These are phyloP conservation scores for Chaitophorus viminalis DNA, from an alignment of 2,888 invertebrate species.

Conservation along the genomic window DNA sequence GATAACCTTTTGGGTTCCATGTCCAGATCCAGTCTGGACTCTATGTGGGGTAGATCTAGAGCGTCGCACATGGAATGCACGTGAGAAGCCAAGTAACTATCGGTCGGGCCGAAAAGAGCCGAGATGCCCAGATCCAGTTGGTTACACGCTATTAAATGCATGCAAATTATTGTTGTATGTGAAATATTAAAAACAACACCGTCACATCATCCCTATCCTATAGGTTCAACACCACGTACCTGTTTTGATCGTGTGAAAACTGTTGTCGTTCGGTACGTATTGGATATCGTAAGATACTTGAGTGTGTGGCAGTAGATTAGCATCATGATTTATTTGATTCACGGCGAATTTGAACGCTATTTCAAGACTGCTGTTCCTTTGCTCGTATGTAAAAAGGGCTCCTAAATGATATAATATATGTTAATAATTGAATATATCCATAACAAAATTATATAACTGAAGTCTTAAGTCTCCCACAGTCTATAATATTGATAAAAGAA, in stretches of 20 bases:
- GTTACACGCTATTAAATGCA: slow-evolving; percentile 74
- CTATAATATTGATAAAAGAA: too few species aligned
- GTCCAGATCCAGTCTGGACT: slow-evolving; percentile 75
- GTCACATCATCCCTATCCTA: not conserved
- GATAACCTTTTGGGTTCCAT: slow-evolving; percentile 75
- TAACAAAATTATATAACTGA: too few species aligned
- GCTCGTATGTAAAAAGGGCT: slow-evolving; percentile 80
- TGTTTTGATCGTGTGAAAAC: slow-evolving; percentile 82
- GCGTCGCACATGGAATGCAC: slow-evolving; percentile 84
- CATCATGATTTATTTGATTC: slow-evolving; percentile 80
- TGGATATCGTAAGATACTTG: slow-evolving; percentile 80
- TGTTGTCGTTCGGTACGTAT: slow-evolving; percentile 79
- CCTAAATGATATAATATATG: slow-evolving; percentile 68
- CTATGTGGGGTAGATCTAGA: slow-evolving; percentile 82
- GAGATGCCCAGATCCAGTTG: slow-evolving; percentile 78
- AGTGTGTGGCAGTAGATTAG: slow-evolving; percentile 77
- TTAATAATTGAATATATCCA: too few species aligned
- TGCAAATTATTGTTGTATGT: too few species aligned
- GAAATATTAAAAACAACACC: not conserved
- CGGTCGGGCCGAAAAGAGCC: slow-evolving; percentile 82
- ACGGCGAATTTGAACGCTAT: slow-evolving; percentile 84
- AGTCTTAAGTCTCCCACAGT: too few species aligned
- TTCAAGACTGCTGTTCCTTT: slow-evolving; percentile 77
- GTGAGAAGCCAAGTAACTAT: slow-evolving; percentile 77
- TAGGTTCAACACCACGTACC: slow-evolving; percentile 68